phyloP scores from a whole-genome alignment of 2,888 invertebrate genomes.

The Limnephilus rhombicus region DNA sequence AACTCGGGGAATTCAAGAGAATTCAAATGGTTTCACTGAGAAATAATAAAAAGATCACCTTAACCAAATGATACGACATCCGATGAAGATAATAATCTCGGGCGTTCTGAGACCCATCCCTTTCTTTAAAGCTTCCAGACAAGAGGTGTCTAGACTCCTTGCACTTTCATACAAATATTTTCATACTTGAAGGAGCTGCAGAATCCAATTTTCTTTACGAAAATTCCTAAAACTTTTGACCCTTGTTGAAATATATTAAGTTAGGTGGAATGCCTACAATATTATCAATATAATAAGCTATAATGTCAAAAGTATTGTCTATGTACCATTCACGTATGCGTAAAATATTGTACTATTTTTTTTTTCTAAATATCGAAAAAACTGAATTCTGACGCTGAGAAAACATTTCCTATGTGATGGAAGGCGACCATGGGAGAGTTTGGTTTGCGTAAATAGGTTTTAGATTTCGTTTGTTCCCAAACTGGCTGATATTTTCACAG shows the following conservation, averaged over 20 bases:
- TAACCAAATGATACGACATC: background rate
- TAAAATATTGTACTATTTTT: too few relatives aligned
- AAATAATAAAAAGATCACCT: conserved; percentile 1
- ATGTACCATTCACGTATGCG: too few relatives aligned
- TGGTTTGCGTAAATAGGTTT: background rate
- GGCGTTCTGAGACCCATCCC: background rate
- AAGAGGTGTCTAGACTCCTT: conserved; percentile 15
- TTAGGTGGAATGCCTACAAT: background rate
- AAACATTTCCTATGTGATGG: background rate
- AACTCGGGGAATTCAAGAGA: background rate
- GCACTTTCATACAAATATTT: background rate
- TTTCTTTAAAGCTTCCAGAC: background rate
- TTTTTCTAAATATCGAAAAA: background rate
- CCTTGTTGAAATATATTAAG: background rate
- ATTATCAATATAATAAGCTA: background rate
- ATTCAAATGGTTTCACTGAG: background rate
- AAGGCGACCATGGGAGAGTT: background rate
- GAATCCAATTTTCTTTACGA: background rate
- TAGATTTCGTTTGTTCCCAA: conserved; percentile 7
- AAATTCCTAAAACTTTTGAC: background rate
- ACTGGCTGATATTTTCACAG: background rate
- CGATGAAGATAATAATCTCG: background rate
- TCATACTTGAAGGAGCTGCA: background rate
- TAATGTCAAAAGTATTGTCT: background rate
- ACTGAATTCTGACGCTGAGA: background rate